These are phyloP conservation scores for Oceanodroma tethys DNA, from an alignment of 2,113 vertebrate genomes.

Conservation along the genomic window DNA sequence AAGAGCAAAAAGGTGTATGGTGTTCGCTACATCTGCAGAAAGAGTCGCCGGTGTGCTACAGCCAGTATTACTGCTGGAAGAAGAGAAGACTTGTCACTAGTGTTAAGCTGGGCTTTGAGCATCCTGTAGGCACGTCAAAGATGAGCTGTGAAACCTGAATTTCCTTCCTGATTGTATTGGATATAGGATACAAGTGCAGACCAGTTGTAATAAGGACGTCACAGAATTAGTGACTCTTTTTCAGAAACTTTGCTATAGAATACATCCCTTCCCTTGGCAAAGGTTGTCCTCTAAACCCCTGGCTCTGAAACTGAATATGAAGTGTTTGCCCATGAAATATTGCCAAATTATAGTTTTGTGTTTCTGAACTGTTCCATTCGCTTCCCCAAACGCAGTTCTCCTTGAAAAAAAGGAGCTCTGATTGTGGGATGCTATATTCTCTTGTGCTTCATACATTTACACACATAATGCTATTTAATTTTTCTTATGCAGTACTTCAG, in stretches of 20 bases:
- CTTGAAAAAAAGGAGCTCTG: neutral
- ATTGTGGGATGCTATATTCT: neutral
- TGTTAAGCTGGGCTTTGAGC: neutral
- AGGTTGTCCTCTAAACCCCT: neutral
- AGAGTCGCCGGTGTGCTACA: neutral
- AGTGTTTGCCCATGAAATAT: neutral
- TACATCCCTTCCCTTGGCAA: neutral
- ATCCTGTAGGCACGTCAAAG: neutral
- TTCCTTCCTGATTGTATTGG: neutral
- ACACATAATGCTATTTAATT: neutral
- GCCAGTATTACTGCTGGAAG: neutral
- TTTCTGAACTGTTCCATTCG: neutral
- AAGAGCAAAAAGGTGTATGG: neutral
- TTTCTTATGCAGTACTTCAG: constrained; percentile 1
- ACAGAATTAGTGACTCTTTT: neutral
- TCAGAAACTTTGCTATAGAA: neutral
- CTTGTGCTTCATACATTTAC: neutral
- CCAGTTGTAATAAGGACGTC: neutral
- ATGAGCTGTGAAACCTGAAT: neutral
- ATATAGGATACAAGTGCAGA: neutral
- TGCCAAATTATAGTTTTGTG: neutral
- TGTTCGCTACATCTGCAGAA: neutral
- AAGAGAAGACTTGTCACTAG: neutral
- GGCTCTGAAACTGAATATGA: neutral
- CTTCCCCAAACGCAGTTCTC: neutral